Conservation (phyloP, 2,888 invertebrate species). For the Spialia ferax region DNA sequence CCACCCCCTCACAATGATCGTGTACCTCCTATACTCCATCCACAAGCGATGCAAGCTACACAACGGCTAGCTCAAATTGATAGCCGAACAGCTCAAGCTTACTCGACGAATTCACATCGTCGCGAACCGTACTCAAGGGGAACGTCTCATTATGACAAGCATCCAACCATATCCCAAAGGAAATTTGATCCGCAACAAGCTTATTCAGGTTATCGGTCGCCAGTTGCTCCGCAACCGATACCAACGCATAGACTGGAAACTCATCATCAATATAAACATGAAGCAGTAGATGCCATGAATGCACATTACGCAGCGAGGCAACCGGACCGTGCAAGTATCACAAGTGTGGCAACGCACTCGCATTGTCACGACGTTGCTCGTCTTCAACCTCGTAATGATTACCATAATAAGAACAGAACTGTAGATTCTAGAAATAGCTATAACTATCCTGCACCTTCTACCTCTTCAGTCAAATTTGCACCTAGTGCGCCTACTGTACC, state of each 20-base stretch:
- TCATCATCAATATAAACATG: constrained; percentile 72
- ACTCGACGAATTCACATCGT: constrained; percentile 65
- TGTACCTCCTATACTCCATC: constrained; percentile 81
- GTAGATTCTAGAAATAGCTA: constrained; percentile 67
- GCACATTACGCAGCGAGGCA: constrained; percentile 67
- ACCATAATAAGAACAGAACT: constrained; percentile 62
- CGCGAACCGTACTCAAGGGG: constrained; percentile 68
- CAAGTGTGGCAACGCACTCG: constrained; percentile 63
- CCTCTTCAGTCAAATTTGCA: constrained; percentile 69
- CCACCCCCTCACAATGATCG: constrained; percentile 78
- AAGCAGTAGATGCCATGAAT: constrained; percentile 62
- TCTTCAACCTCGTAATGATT: constrained; percentile 65
- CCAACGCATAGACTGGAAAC: constrained; percentile 71
- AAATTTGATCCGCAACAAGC: constrained; percentile 80
- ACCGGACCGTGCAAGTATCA: constrained; percentile 67
- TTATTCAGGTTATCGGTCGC: constrained; percentile 74
- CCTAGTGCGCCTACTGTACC: constrained; percentile 60
- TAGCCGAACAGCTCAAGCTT: constrained; percentile 64
- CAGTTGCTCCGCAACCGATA: constrained; percentile 61
- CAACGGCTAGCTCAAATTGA: constrained; percentile 64
- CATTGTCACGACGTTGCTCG: constrained; percentile 66
- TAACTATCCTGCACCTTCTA: constrained; percentile 70
- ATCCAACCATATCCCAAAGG: constrained; percentile 65
- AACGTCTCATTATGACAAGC: constrained; percentile 72
- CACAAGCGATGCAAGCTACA: constrained; percentile 61